phyloP scores from a whole-genome alignment of 2,113 vertebrate species.

The Hystrix cristata region DNA sequence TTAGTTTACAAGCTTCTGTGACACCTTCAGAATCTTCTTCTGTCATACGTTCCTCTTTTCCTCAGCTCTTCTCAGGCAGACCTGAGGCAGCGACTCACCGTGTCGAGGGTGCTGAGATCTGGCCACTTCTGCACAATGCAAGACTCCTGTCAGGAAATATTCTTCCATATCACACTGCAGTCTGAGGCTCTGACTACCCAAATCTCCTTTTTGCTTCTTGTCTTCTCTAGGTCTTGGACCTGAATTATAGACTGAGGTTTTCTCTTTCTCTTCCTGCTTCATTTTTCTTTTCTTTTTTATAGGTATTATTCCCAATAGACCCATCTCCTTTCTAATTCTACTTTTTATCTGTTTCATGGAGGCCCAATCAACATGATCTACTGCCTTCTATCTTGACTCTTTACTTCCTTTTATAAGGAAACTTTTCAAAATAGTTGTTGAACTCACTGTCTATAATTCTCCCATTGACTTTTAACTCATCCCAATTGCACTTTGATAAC shows the following conservation, averaged over 20 bases:
- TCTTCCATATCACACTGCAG: no score
- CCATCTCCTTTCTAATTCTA: background rate
- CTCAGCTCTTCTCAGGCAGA: background rate
- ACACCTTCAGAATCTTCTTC: background rate
- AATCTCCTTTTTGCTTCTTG: background rate
- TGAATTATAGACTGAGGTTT: background rate
- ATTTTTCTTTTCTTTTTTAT: background rate
- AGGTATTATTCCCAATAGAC: background rate
- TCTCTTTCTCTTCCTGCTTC: background rate
- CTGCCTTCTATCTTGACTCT: background rate
- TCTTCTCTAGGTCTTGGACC: background rate
- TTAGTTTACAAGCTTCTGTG: background rate
- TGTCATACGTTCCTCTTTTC: background rate
- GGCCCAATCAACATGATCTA: fast-evolving
- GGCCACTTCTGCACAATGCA: background rate
- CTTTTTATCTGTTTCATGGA: background rate
- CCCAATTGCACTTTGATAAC: background rate
- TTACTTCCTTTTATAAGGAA: background rate
- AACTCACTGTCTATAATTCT: background rate
- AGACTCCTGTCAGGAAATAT: background rate
- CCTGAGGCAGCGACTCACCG: background rate
- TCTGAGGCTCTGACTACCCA: background rate
- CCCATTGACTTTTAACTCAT: background rate
- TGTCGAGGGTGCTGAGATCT: background rate
- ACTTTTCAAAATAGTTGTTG: background rate